A percentile compares a stretch with the other conserved stretches of the same genome.
phyloP scores from a whole-genome alignment of 2,797 vertebrate species.

The Girardinus metallicus region DNA sequence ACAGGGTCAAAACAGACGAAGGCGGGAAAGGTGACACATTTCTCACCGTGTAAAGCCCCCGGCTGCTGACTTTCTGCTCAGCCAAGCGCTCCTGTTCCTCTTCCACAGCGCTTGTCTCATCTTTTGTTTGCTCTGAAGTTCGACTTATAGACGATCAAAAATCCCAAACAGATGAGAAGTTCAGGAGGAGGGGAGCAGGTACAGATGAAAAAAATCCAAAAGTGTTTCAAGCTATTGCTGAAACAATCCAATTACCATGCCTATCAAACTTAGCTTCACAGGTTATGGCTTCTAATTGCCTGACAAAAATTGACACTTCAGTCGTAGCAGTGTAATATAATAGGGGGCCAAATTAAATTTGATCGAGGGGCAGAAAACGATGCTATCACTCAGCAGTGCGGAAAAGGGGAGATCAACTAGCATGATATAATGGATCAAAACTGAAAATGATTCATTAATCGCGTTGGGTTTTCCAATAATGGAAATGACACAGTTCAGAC shows the following conservation, averaged over 20 bases:
- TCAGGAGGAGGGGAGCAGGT: conserved; percentile 59
- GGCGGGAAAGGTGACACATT: conserved; percentile 44
- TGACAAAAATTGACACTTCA: conserved; percentile 99
- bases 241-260: conserved; percentile 99
- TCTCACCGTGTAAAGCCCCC: conserved; percentile 45
- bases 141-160: conserved; percentile 79
- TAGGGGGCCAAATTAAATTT: conserved; percentile 99
- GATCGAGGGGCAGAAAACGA: conserved; percentile 99
- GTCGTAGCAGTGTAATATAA: conserved; percentile 99
- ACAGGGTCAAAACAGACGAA: conserved; percentile 62
- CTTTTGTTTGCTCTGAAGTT: conserved; percentile 76
- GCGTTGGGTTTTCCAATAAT: conserved; percentile 96
- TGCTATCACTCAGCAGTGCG: conserved; percentile 92
- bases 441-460: conserved; percentile 99
- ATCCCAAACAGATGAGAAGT: conserved; percentile 76
- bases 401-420: conserved; percentile 94
- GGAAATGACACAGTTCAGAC: conserved; percentile 99
- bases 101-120: conserved; percentile 37
- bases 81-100: conserved; percentile 44
- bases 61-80: conserved; percentile 53
- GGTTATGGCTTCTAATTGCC: conserved; percentile 99
- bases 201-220: conserved; percentile 73
- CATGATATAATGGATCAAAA: conserved; percentile 97
- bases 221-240: conserved; percentile 94
- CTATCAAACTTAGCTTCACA: conserved; percentile 99